A percentile compares a stretch with the other conserved stretches of the same genome.
phyloP scores from a whole-genome alignment of 2,797 vertebrate genomes.

The Esox masquinongy region DNA sequence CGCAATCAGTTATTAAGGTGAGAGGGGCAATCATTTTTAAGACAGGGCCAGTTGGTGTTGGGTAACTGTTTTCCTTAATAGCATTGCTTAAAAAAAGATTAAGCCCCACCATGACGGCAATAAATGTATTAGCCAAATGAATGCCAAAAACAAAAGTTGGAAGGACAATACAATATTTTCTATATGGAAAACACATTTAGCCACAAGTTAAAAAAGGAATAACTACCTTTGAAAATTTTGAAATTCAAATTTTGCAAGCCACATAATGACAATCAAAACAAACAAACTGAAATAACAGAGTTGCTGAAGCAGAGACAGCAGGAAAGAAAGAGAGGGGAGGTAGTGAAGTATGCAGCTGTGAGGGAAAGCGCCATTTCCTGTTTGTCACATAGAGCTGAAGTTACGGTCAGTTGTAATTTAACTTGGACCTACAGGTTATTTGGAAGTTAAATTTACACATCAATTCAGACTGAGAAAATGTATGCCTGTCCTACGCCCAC shows the following conservation, averaged over 20 bases:
- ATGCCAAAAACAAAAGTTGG: not conserved
- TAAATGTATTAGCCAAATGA: not conserved
- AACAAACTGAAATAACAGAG: not conserved
- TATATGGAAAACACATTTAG: not conserved
- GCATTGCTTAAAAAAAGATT: not conserved
- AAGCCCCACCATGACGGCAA: not conserved
- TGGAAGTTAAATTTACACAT: not conserved
- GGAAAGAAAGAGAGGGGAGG: not conserved
- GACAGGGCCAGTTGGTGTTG: too few relatives aligned
- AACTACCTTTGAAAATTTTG: not conserved
- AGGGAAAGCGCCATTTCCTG: not conserved
- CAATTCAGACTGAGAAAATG: not conserved
- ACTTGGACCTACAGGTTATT: not conserved
- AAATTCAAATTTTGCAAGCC: not conserved
- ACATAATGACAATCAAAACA: not conserved
- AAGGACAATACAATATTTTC: not conserved
- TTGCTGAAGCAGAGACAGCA: not conserved
- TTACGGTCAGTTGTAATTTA: not conserved
- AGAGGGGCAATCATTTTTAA: too few relatives aligned
- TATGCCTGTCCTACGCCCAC: too few relatives aligned
- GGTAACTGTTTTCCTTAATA: not conserved
- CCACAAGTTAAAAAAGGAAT: not conserved
- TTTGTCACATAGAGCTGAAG: constrained; percentile 4
- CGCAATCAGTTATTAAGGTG: too few relatives aligned
- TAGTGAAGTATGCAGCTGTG: not conserved